Base-by-base conservation (phyloP, 2,113 vertebrate species). In the Orycteropus afer region DNA sequence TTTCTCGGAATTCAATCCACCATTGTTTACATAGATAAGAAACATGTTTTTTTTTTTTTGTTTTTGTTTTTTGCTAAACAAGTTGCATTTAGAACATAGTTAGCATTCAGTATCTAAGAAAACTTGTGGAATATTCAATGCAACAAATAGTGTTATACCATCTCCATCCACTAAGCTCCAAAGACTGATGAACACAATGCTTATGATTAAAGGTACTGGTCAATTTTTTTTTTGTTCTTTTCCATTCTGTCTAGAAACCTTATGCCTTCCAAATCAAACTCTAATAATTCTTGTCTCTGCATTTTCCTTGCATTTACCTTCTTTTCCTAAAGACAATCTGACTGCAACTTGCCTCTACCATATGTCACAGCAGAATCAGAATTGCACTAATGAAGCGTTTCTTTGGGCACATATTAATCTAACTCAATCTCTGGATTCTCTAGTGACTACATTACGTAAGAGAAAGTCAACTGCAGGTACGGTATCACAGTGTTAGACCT, bases 281-380 rank as follows among this genome's bases (percentile, higher is more conserved):
- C 7, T 82, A 34, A 20, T 83, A 65, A 63, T 47, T 55, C 42
- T 63, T 0, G 0, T 7, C 20, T 53, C 25, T 5, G 11, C 40
- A 3, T 32, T 61, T 82, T 45, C 37, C 53, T 65, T 34, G 3
- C 3, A 29, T n/a, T 86, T 40, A 29, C 37, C 4, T 67, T 53
- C 18, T 32, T 23, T 45, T 49, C 13, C 32, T 25, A 2, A 53
- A 47, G 29, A 61, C 1, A 51, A 42, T 69, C 7, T 77, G 22
- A 25, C 2, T 74, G n/a, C 3, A 17, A 4, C 7, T 49, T 47
- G 40, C 15, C 2, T 15, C 13, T 63, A 40, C 0, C 7, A 3
- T 40, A 47, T 20, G 8, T 83, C 49, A 18, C 7, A 2, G 4
- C 42, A 49, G n/a, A 89, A 40, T 2, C 37, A 34, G 14, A 45